Conservation (phyloP, 2,888 invertebrate genomes). For the Sicus ferrugineus region DNA sequence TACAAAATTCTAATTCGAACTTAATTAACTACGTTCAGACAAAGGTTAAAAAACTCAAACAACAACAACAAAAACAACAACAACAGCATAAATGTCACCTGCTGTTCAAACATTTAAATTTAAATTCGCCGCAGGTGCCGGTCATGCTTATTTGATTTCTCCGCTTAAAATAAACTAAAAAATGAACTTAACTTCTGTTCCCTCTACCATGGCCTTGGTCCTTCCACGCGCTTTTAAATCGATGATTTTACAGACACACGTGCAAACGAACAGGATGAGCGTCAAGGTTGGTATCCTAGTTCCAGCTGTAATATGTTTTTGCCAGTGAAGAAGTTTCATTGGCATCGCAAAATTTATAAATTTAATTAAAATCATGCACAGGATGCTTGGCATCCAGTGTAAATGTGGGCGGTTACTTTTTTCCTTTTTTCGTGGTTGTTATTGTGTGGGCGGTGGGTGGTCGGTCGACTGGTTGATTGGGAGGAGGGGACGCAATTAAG, state of each 20-base stretch:
- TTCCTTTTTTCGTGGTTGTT: no score
- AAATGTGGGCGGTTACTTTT: conserved; percentile 12
- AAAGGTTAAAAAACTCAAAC: no score
- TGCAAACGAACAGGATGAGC: neutral
- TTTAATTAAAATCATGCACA: conserved; percentile 41
- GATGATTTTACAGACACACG: neutral
- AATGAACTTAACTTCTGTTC: no score
- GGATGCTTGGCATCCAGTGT: conserved; percentile 24
- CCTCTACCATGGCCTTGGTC: conserved; percentile 6
- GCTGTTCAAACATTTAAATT: no score
- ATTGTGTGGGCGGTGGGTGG: no score
- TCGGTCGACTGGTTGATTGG: no score
- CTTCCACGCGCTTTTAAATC: conserved; percentile 9
- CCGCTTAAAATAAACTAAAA: no score
- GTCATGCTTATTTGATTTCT: neutral
- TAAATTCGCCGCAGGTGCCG: neutral
- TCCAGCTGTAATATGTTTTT: conserved; percentile 7
- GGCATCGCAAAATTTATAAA: conserved; percentile 38
- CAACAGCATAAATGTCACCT: neutral
- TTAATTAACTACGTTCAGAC: no score
- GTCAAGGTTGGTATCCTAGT: neutral
- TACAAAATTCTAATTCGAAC: no score
- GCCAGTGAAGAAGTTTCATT: conserved; percentile 12
- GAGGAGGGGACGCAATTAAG: no score
- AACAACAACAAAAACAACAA: neutral